Conservation (phyloP, 2,888 invertebrate species). For the Drosophila prolongata region DNA sequence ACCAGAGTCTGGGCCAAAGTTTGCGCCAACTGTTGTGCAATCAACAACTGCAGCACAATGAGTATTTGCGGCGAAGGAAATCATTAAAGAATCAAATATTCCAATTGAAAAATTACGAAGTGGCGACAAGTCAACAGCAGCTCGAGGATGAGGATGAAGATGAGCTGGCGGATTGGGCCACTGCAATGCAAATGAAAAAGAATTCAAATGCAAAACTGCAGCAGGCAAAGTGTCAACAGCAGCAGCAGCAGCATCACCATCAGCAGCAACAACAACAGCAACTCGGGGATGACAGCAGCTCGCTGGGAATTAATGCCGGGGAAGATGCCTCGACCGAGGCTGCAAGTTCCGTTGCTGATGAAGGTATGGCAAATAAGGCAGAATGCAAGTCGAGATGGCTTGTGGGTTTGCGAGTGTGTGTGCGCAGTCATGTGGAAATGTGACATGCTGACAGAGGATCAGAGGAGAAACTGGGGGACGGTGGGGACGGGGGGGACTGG, state of each 20-base stretch:
- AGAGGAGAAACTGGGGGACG: slow-evolving; percentile 12
- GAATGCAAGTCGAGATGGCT: slow-evolving; percentile 46
- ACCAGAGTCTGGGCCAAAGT: slow-evolving; percentile 64
- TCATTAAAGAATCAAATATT: slow-evolving; percentile 85
- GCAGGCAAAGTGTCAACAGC: slow-evolving; percentile 66
- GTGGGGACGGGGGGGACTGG: too few relatives aligned
- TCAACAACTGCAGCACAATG: slow-evolving; percentile 83
- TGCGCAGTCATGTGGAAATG: slow-evolving; percentile 67
- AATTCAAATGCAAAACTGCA: slow-evolving; percentile 68
- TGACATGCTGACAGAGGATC: slow-evolving; percentile 56
- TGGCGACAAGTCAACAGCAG: slow-evolving; percentile 67
- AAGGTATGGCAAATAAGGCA: slow-evolving; percentile 80
- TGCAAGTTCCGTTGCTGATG: slow-evolving; percentile 76
- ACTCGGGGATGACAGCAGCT: slow-evolving; percentile 50
- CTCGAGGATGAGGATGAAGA: slow-evolving; percentile 20
- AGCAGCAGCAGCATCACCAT: slow-evolving; percentile 38
- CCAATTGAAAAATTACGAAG: slow-evolving; percentile 83
- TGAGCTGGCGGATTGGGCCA: slow-evolving; percentile 28
- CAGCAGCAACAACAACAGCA: slow-evolving; percentile 14
- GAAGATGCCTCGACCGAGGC: slow-evolving; percentile 56
- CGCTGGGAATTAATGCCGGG: slow-evolving; percentile 72
- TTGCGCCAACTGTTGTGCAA: slow-evolving; percentile 81
- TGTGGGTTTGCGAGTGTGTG: slow-evolving; percentile 18
- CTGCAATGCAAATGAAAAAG: slow-evolving; percentile 74
- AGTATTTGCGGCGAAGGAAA: slow-evolving; percentile 84